Percentiles rank a stretch among this genome's conserved stretches.
phyloP scores from a whole-genome alignment of 2,113 vertebrate genomes.

The Psilopogon haemacephalus region DNA sequence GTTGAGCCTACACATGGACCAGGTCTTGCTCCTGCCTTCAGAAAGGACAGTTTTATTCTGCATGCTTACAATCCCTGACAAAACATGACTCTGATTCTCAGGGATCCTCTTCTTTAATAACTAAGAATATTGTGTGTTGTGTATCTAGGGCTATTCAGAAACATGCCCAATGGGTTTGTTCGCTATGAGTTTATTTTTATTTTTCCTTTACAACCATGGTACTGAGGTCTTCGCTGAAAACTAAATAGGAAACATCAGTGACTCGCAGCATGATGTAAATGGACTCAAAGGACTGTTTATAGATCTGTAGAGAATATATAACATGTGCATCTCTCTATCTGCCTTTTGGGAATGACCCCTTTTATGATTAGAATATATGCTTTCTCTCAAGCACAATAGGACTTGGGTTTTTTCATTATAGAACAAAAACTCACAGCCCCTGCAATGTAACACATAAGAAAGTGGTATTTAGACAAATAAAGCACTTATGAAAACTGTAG shows the following conservation, averaged over 20 bases:
- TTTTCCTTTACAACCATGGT: background rate
- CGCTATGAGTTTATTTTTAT: background rate
- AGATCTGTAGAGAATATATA: background rate
- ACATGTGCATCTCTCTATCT: background rate
- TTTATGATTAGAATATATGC: conserved; percentile 1
- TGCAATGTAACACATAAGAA: background rate
- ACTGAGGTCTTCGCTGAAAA: conserved; percentile 21
- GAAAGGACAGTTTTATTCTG: background rate
- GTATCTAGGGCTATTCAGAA: background rate
- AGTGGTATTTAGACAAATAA: background rate
- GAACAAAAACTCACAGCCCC: background rate
- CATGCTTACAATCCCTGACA: background rate
- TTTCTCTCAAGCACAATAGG: background rate
- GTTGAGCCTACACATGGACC: background rate
- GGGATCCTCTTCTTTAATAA: background rate
- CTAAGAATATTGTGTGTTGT: background rate
- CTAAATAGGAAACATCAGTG: conserved; percentile 17
- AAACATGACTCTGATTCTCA: background rate
- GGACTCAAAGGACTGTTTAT: background rate
- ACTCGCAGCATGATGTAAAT: background rate
- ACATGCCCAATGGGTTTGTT: background rate
- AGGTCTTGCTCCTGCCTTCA: background rate
- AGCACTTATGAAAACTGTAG: background rate
- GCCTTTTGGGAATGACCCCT: background rate
- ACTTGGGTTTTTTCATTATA: background rate